A percentile compares a stretch with the other conserved stretches of the same genome.
These are phyloP conservation scores for Pheosia tremula DNA, from an alignment of 2,888 invertebrate species.

Conservation along the genomic window DNA sequence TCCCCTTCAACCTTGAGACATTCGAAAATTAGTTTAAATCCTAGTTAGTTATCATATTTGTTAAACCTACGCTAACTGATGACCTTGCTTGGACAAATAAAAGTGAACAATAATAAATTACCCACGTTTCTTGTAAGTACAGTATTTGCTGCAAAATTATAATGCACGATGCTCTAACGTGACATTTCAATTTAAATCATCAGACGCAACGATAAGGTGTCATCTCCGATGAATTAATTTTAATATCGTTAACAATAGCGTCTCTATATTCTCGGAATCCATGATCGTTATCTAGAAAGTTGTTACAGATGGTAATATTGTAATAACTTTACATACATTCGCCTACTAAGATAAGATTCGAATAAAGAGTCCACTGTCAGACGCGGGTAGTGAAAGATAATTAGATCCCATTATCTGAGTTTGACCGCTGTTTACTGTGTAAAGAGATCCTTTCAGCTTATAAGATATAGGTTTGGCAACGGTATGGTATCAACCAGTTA, in stretches of 20 bases:
- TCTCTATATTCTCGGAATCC: slow-evolving; percentile 25
- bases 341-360: slow-evolving; percentile 26
- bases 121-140: background rate
- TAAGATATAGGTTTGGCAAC: background rate
- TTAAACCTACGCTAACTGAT: slow-evolving; percentile 3
- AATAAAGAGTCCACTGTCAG: slow-evolving; percentile 24
- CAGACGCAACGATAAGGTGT: background rate
- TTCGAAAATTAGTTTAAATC: background rate
- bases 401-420: background rate
- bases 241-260: slow-evolving; percentile 18
- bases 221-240: background rate
- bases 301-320: slow-evolving; percentile 26
- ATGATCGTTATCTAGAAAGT: slow-evolving; percentile 38
- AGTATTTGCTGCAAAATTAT: background rate
- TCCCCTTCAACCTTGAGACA: background rate
- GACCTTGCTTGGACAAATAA: slow-evolving; percentile 11
- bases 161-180: background rate
- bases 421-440: background rate
- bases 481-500: too few species aligned
- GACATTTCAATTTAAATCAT: background rate
- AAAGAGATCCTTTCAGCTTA: background rate
- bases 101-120: slow-evolving; percentile 10
- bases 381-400: background rate
- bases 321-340: slow-evolving; percentile 27
- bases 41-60: background rate